Conservation (phyloP, 2,797 vertebrate species). For the Eleutherodactylus coqui region DNA sequence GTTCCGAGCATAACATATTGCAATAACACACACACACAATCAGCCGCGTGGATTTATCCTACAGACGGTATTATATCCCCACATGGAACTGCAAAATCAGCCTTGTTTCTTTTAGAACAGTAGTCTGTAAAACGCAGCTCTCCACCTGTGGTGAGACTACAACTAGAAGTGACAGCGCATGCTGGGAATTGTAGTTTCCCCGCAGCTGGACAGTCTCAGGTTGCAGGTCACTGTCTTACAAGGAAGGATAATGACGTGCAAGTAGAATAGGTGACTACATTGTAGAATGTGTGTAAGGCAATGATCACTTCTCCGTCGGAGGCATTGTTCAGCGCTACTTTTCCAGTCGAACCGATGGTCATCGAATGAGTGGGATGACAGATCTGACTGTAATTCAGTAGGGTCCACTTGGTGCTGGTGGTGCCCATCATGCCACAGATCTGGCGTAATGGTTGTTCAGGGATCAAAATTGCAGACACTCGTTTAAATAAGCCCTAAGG, state of each 20-base stretch:
- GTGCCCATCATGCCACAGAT: not conserved
- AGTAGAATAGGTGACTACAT: constrained; percentile 18
- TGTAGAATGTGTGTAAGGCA: not conserved
- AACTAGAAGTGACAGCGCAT: not conserved
- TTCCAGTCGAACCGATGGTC: no score
- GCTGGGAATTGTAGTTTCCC: not conserved
- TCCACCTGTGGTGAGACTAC: not conserved
- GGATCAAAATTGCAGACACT: no score
- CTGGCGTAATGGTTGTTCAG: no score
- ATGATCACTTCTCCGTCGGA: not conserved
- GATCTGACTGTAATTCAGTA: not conserved
- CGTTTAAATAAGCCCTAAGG: no score
- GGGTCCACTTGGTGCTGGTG: not conserved
- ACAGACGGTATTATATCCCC: constrained; percentile 5
- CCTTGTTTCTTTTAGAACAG: not conserved
- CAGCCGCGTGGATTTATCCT: constrained; percentile 22
- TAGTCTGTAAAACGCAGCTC: not conserved
- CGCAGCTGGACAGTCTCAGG: no score
- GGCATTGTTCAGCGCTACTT: no score
- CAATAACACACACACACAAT: constrained; percentile 50
- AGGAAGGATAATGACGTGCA: no score
- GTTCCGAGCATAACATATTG: constrained; percentile 59
- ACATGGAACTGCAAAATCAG: constrained; percentile 3
- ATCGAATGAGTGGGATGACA: no score
- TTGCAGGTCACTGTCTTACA: not conserved